Evolutionary conservation across 2,113 vertebrate species (phyloP), one percentile per base, ranked within the genome.

Genomic region (Stictonetta naevosa): DNA sequence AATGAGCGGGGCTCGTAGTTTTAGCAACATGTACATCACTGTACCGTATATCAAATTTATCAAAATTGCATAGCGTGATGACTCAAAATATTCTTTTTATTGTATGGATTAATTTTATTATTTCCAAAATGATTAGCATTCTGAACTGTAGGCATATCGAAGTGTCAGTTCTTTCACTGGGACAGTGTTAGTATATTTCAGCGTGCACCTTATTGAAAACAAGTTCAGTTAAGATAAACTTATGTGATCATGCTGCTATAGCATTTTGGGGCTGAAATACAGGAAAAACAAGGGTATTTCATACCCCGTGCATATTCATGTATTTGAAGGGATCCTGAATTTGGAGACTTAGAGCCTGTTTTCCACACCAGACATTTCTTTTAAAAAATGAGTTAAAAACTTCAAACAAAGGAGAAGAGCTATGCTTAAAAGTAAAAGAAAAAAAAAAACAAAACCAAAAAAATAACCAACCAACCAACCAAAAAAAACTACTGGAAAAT

Each of bases 201-300:
- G 4, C 21, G 16, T 11, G 8, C 2, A 40, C 1, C 14, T 71
- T 18, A 44, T 0, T 74, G 28, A 14, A 72, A 90, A 72, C 6
- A 33, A 2, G 5, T 60, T 91, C 13, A 77, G 22, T 38, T 36
- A 38, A 26, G 25, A 50, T 56, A 88, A 74, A 42, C 1, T 12
- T 11, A 12, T 6, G 1, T 55, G 10, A 4, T 33, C 10, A 14
- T 38, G 11, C 2, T 67, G 11, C 11, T 63, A 34, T 1, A 48
- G 38, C 69, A 19, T 16, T 52, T 79, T 42, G 50, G 34, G 19
- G 3, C 14, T 46, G 8, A 93, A 82, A 13, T 25, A 52, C 13
- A 46, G 25, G 9, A 76, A 85, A 83, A 90, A 22, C 3, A 44
- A 33, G 19, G 9, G 4, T 42, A 53, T 74, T 77, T 72, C 36